Percentiles rank a stretch among this genome's conserved stretches.
Conservation (phyloP, 2,113 vertebrate genomes). For the Cyprinus carpio region DNA sequence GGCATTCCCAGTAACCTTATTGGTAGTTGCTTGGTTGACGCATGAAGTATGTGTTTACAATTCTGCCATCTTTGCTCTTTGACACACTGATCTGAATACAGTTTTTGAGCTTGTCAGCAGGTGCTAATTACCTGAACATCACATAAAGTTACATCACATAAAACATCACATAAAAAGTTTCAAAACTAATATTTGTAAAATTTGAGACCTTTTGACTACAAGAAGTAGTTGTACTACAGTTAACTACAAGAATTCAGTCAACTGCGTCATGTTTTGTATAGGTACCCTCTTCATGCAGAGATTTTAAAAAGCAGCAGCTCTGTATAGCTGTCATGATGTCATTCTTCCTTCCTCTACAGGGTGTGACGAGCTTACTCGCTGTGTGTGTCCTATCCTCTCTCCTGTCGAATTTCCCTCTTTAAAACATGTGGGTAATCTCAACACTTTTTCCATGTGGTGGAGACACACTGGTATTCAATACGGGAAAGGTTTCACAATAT, state of each 20-base stretch:
- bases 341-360: slow-evolving; percentile 52
- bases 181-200: background rate
- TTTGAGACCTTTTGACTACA: background rate
- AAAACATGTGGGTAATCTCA: background rate
- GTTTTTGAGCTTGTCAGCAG: background rate
- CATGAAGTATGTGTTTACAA: background rate
- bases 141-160: too few relatives aligned
- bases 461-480: slow-evolving; percentile 9
- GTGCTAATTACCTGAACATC: background rate
- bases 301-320: background rate
- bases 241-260: background rate
- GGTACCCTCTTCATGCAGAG: background rate
- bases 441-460: background rate
- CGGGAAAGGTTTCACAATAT: slow-evolving; percentile 33
- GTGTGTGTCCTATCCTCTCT: slow-evolving; percentile 1
- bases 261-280: background rate
- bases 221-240: background rate
- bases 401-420: background rate
- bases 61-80: background rate
- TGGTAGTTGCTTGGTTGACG: background rate
- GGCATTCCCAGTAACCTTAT: background rate
- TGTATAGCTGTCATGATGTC: slow-evolving; percentile 43
- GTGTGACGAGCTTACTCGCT: slow-evolving; percentile 2
- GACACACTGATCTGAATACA: background rate
- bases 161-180: too few relatives aligned